Evolutionary conservation across 1,140 invertebrate species (phyloP).

Genomic region (Ooceraea biroi): DNA sequence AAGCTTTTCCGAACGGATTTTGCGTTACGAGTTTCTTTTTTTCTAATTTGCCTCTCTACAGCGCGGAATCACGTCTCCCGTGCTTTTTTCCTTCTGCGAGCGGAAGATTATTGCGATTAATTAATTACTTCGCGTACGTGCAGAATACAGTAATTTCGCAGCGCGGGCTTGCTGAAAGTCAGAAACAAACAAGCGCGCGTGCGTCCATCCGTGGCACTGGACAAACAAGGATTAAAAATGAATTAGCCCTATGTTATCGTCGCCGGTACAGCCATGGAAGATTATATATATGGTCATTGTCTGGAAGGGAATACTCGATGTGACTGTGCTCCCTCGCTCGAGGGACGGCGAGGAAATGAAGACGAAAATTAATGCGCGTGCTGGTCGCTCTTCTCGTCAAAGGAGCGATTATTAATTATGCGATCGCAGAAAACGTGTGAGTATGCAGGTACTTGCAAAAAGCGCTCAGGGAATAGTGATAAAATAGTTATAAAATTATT

Average conservation of each 20-base stretch:
- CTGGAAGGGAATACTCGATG: constrained; percentile 45
- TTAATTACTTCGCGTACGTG: constrained; percentile 43
- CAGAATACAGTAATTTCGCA: constrained; percentile 15
- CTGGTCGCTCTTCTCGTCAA: not conserved
- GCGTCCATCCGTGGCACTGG: not conserved
- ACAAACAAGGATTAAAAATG: constrained; percentile 71
- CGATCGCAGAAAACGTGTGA: not conserved
- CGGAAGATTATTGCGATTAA: constrained; percentile 31
- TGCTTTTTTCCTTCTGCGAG: too few species aligned
- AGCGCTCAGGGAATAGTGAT: not conserved
- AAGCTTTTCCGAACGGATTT: not conserved
- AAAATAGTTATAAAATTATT: constrained; percentile 1
- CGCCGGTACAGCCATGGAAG: constrained; percentile 36
- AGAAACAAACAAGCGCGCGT: constrained; percentile 41
- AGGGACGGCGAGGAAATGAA: not conserved
- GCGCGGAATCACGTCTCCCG: not conserved
- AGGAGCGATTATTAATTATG: not conserved
- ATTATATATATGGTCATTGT: not conserved
- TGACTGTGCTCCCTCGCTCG: not conserved
- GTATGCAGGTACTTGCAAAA: not conserved
- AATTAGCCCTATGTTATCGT: constrained; percentile 68
- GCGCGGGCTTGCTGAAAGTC: constrained; percentile 27
- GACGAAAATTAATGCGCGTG: constrained; percentile 24
- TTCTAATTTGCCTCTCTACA: not conserved
- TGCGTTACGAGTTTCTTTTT: not conserved